Evolutionary conservation across 2,113 vertebrate genomes (phyloP).

Genomic region (Microcebus tavaratra): DNA sequence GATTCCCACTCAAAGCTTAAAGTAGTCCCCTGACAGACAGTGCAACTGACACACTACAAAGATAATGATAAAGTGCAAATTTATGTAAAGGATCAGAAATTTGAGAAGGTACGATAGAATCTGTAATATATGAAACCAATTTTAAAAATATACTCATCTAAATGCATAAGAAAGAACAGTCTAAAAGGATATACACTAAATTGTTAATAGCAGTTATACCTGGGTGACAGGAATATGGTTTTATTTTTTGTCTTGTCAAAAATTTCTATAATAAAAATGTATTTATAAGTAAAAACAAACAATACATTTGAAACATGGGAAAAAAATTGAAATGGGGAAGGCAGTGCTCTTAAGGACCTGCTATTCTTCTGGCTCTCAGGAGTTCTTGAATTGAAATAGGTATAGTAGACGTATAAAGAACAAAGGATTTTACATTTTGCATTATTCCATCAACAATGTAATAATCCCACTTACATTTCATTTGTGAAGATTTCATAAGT

Average conservation of each 20-base stretch:
- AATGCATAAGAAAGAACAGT: not conserved
- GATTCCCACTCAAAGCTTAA: not conserved
- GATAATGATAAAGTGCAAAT: not conserved
- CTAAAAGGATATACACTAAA: not conserved
- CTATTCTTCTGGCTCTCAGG: not conserved
- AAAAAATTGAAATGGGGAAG: not conserved
- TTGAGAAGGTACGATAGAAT: not conserved
- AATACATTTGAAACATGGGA: not conserved
- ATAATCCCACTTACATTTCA: not conserved
- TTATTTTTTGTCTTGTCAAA: not conserved
- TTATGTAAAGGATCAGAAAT: not conserved
- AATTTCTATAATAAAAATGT: not conserved
- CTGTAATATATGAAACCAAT: not conserved
- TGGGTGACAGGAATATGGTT: not conserved
- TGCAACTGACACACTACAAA: not conserved
- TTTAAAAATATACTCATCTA: not conserved
- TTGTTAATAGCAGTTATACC: not conserved
- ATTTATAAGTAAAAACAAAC: not conserved
- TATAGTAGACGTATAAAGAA: not conserved
- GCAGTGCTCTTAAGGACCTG: not conserved
- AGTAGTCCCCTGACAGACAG: not conserved
- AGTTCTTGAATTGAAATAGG: not conserved
- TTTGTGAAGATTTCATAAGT: not conserved
- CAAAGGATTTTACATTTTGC: not conserved
- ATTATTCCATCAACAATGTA: not conserved